These are phyloP conservation scores for Cheiracanthium punctorium DNA, from an alignment of 2,888 invertebrate genomes.

Conservation along the genomic window DNA sequence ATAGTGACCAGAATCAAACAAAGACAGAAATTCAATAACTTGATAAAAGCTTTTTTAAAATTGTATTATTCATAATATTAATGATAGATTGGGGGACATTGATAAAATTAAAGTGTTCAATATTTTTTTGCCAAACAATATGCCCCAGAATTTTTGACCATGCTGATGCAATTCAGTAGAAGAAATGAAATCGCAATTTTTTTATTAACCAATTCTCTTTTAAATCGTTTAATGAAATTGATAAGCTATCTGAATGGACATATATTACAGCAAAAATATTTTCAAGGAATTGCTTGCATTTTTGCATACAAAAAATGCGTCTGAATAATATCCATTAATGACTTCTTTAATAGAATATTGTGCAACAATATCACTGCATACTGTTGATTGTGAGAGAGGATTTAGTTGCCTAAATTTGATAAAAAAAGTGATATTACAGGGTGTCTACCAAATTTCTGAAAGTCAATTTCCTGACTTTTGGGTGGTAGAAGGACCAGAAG, in stretches of 20 bases:
- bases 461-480: no score
- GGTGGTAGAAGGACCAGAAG: no score
- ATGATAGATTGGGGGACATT: neutral
- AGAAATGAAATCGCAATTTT: neutral
- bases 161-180: neutral
- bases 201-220: neutral
- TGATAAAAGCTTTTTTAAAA: neutral
- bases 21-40: neutral
- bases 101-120: neutral
- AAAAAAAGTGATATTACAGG: no score
- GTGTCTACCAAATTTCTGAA: no score
- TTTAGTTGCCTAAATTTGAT: neutral
- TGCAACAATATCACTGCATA: neutral
- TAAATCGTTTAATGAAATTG: neutral
- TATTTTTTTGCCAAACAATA: no score
- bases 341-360: neutral
- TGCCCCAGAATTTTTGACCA: neutral
- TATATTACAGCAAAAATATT: neutral
- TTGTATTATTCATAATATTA: neutral
- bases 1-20: neutral
- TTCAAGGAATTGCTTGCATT: conserved; percentile 6
- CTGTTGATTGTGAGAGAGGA: conserved; percentile 6
- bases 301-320: neutral
- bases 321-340: conserved; percentile 1
- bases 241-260: neutral